Evolutionary conservation across 2,888 invertebrate genomes (phyloP), one percentile per base, ranked within the genome.

Genomic region (Agonum fuliginosum): DNA sequence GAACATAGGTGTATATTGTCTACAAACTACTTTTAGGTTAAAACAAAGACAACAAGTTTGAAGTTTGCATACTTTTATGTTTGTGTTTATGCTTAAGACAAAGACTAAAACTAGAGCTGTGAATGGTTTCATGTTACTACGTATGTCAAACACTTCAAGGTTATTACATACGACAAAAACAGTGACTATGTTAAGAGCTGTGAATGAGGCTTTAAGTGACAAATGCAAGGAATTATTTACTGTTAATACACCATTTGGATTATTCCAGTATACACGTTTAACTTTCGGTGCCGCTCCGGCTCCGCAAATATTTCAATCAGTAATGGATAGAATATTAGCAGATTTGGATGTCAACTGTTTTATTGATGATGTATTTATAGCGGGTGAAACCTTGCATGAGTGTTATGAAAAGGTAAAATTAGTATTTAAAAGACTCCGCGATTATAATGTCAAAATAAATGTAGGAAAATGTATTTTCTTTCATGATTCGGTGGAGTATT

Each of bases 181-280:
- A n/a, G n/a, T n/a, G n/a, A n/a, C n/a, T n/a, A n/a, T n/a, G n/a
- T n/a, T n/a, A n/a, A n/a, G n/a, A n/a, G n/a, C n/a, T n/a, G n/a
- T n/a, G n/a, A n/a, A n/a, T n/a, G n/a, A n/a, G n/a, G n/a, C n/a
- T n/a, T n/a, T n/a, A n/a, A n/a, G n/a, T 24, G 78, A 79, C 41
- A 48, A 54, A 20, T 81, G 79, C 20, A 48, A 67, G 67, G 34
- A 80, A 34, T 79, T 77, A 20, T 79, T 81, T 19, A 83, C 80
- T 12, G 80, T 83, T 27, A 81, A 80, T 78, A 81, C 82, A 6
- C 80, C 80, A 70, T 69, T 72, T 43, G 83, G 82, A 17, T 78
- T 82, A 19, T 81, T 78, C 78, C 70, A 72, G 34, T 81, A 78
- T 72, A 81, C 77, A n/a, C 51, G 81, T n/a, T 72, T 82, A 51